These are phyloP conservation scores for Pseudorhombus dupliciocellatus DNA, from an alignment of 2,113 vertebrate species.

Conservation along the genomic window DNA sequence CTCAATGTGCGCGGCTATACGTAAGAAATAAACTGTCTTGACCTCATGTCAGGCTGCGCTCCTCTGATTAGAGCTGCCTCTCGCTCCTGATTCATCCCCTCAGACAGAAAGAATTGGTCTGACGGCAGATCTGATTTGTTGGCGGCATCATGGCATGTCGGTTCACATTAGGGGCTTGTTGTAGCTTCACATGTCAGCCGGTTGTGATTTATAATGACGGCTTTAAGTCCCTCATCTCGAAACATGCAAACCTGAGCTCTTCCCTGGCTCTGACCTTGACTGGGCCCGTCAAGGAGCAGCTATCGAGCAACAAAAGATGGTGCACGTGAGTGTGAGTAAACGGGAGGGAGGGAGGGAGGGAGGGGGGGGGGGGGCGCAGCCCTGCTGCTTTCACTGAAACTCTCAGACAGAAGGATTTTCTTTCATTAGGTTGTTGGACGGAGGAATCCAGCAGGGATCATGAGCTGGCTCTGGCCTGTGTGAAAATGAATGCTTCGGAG, in stretches of 20 bases:
- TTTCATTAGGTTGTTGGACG: slow-evolving; percentile 28
- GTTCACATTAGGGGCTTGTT: slow-evolving; percentile 18
- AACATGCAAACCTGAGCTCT: slow-evolving; percentile 31
- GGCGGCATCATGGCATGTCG: background rate
- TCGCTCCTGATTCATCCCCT: slow-evolving; percentile 1
- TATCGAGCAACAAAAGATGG: slow-evolving; percentile 13
- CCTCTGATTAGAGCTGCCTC: slow-evolving; percentile 23
- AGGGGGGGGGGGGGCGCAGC: slow-evolving; percentile 23
- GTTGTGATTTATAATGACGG: slow-evolving; percentile 11
- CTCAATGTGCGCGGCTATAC: background rate
- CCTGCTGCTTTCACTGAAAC: slow-evolving; percentile 62
- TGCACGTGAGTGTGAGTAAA: background rate
- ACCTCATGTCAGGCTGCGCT: slow-evolving; percentile 7
- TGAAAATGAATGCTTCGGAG: slow-evolving; percentile 38
- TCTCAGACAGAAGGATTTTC: slow-evolving; percentile 29
- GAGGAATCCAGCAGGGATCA: slow-evolving; percentile 42
- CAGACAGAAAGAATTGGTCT: slow-evolving; percentile 2
- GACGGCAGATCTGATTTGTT: slow-evolving; percentile 23
- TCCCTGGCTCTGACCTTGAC: slow-evolving; percentile 26
- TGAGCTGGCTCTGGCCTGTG: slow-evolving; percentile 38
- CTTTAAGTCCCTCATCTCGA: slow-evolving; percentile 18
- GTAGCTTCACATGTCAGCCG: slow-evolving; percentile 10
- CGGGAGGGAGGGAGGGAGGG: background rate
- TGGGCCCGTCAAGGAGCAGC: slow-evolving; percentile 18
- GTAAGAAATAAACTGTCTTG: slow-evolving; percentile 1